phyloP scores from a whole-genome alignment of 2,888 invertebrate species.

The Adelphocoris suturalis region DNA sequence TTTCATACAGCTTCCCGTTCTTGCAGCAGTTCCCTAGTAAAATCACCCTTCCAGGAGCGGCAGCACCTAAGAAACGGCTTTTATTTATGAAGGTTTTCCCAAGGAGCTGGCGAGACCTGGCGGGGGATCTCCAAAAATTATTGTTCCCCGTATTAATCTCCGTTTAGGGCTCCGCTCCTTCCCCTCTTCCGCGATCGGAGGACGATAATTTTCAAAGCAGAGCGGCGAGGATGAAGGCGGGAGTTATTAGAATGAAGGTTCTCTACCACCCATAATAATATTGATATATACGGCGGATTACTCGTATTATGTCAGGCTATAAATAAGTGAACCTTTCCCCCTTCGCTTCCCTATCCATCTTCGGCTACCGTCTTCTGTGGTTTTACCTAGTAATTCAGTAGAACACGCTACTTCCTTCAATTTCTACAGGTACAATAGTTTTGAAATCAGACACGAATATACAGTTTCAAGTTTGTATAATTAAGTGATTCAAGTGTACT shows the following conservation, averaged over 20 bases:
- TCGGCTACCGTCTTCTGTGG: neutral
- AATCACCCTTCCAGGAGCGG: neutral
- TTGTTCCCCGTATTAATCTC: slow-evolving; percentile 65
- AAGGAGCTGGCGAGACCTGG: slow-evolving; percentile 9
- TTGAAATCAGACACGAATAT: no score
- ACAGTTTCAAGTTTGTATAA: no score
- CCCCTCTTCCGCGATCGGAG: slow-evolving; percentile 53
- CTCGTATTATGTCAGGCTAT: slow-evolving; percentile 45
- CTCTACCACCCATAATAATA: slow-evolving; percentile 35
- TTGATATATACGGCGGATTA: slow-evolving; percentile 66
- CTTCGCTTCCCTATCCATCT: neutral
- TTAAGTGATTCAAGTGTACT: no score
- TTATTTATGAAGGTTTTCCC: slow-evolving; percentile 60
- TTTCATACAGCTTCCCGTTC: no score
- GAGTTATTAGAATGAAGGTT: slow-evolving; percentile 63
- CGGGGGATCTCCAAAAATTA: slow-evolving; percentile 65
- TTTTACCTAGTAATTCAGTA: neutral
- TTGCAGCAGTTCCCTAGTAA: no score
- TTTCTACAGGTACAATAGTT: no score
- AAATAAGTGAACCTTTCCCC: slow-evolving; percentile 54
- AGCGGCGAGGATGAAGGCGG: slow-evolving; percentile 35
- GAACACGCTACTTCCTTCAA: neutral
- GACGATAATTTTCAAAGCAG: slow-evolving; percentile 60
- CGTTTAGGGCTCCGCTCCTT: slow-evolving; percentile 48
- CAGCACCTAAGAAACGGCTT: neutral